Percentiles rank a stretch among this genome's conserved stretches.
Evolutionary conservation across 2,113 vertebrate genomes (phyloP).

Genomic region (Grantiella picta): DNA sequence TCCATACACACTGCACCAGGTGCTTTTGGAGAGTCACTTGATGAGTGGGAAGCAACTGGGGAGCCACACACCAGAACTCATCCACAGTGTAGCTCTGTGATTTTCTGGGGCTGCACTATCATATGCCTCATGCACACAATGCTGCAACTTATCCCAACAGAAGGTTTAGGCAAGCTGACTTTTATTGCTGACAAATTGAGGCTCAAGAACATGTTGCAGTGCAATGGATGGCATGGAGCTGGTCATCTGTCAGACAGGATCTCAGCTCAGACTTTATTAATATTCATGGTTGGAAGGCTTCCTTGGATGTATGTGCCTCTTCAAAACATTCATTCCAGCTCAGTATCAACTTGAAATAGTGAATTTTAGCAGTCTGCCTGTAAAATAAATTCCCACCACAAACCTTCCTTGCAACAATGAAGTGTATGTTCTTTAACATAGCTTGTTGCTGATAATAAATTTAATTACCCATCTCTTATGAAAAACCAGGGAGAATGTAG

Average conservation of each 20-base stretch:
- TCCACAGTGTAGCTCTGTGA: background rate
- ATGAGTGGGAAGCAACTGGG: background rate
- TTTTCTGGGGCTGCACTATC: background rate
- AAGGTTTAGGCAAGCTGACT: background rate
- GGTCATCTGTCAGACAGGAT: conserved; percentile 31
- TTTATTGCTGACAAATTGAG: background rate
- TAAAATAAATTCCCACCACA: background rate
- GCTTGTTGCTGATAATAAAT: background rate
- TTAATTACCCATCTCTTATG: background rate
- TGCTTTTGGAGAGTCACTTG: background rate
- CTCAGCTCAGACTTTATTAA: background rate
- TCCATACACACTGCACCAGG: background rate
- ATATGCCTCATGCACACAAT: background rate
- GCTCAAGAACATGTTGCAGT: background rate
- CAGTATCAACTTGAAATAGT: background rate
- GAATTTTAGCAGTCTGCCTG: background rate
- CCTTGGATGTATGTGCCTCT: background rate
- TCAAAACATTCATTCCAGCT: background rate
- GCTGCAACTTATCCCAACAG: background rate
- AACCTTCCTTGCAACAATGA: background rate
- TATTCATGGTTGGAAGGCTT: background rate
- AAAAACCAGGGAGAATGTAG: background rate
- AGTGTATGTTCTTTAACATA: background rate
- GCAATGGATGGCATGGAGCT: background rate
- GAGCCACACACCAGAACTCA: background rate